Base-by-base conservation (phyloP, 1,140 invertebrate species). In the Procambarus clarkii region DNA sequence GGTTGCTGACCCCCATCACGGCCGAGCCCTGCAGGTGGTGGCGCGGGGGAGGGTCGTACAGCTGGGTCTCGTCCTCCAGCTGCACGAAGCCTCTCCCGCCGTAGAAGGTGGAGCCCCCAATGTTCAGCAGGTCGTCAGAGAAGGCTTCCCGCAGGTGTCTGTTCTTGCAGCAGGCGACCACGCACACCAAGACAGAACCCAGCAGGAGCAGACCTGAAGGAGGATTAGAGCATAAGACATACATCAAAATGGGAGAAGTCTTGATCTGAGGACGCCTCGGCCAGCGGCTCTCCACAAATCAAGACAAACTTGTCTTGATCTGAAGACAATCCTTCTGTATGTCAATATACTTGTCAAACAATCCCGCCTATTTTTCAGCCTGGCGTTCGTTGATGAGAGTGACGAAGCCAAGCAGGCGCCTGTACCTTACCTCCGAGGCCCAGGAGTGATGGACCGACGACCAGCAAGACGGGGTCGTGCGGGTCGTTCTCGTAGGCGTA, bases 61-160 rank as follows among this genome's bases (percentile, higher is more conserved):
- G 34, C n/a, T 45, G 21, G 48, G 48, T 24, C 34, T 85, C 76
- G 34, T 91, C 76, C 60, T 82, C 87, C 45, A 69, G 76, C 9
- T 64, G 76, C 46, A 78, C 74, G 44, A 91, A 69, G 9, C 64
- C 46, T 18, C 77, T 60, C 21, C 82, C 82, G 0, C 82, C 88
- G 82, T 91, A 91, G 45, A 91, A 91, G 11, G 88, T 91, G 58
- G 88, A 91, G 48, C 71, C 77, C 46, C 88, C 88, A 24, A 91
- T 86, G 76, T 45, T 91, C 74, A 85, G 77, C 50, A 91, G 71
- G 50, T 91, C 88, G 54, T 91, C 88, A 7, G 88, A 86, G 5
- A 91, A 64, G 34, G 71, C 44, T 18, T 91, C 76, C 21, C 81
- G 71, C 3, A 91, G 24, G 4, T 64, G 24, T 2, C 76, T 54